These are phyloP conservation scores for Solenodon paradoxus DNA, from an alignment of 2,113 vertebrate species.

Conservation along the genomic window DNA sequence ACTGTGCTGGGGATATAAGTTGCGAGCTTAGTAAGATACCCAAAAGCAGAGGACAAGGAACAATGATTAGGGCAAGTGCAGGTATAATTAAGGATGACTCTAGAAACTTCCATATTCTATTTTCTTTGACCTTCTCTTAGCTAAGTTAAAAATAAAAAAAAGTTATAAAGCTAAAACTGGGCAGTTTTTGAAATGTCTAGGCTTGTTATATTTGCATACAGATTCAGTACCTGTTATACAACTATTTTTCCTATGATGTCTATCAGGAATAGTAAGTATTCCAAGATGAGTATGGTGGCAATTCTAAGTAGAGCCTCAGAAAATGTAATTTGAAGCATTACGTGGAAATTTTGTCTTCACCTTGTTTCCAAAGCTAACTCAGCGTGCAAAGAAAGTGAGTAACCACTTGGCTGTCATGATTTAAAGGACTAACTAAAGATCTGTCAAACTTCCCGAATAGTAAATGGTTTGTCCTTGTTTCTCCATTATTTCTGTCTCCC, in stretches of 20 bases:
- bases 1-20: not conserved
- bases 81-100: not conserved
- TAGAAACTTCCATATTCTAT: not conserved
- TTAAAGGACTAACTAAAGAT: not conserved
- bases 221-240: not conserved
- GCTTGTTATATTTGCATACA: not conserved
- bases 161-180: not conserved
- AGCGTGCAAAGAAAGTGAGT: not conserved
- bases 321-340: not conserved
- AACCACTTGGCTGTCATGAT: not conserved
- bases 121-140: not conserved
- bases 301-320: not conserved
- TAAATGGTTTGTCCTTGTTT: not conserved
- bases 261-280: not conserved
- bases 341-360: not conserved
- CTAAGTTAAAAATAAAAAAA: not conserved
- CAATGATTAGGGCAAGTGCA: not conserved
- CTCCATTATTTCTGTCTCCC: not conserved
- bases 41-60: not conserved
- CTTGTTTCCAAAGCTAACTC: not conserved
- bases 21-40: not conserved
- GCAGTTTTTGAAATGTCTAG: not conserved
- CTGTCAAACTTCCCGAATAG: not conserved
- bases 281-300: not conserved
- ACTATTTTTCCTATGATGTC: not conserved